Percentiles rank a stretch among this genome's conserved stretches.
phyloP scores from a whole-genome alignment of 2,888 invertebrate genomes.

The Platynereis dumerilii region DNA sequence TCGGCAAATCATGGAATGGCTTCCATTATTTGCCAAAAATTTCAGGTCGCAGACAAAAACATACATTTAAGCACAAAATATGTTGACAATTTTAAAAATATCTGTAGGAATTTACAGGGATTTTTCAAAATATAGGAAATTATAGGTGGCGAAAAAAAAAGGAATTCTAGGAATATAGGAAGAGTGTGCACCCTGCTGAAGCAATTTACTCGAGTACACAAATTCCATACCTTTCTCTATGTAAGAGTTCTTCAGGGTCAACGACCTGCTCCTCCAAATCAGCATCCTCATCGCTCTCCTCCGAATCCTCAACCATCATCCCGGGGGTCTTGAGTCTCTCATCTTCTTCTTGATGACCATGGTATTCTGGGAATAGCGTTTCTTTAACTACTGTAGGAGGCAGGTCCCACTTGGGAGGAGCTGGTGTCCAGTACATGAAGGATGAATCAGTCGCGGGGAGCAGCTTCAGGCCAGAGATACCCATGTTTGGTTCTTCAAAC shows the following conservation, averaged over 20 bases:
- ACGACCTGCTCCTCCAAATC: constrained; percentile 27
- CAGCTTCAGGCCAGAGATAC: constrained; percentile 45
- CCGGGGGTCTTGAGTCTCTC: constrained; percentile 9
- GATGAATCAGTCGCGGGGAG: constrained; percentile 49
- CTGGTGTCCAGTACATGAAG: constrained; percentile 59
- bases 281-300: constrained; percentile 39
- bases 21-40: too few species aligned
- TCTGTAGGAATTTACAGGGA: too few species aligned
- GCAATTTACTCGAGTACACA: too few species aligned
- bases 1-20: too few species aligned
- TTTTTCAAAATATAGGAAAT: too few species aligned
- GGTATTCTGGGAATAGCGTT: constrained; percentile 53
- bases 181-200: too few species aligned
- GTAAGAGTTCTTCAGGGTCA: constrained; percentile 3
- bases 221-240: constrained; percentile 36
- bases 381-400: constrained; percentile 49
- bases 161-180: too few species aligned
- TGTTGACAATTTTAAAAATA: too few species aligned
- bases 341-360: constrained; percentile 36
- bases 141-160: too few species aligned
- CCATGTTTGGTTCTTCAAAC: constrained; percentile 37
- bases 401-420: constrained; percentile 60
- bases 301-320: constrained; percentile 21
- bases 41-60: too few species aligned
- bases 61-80: too few species aligned